Percentiles rank a stretch among this genome's conserved stretches.
phyloP scores from a whole-genome alignment of 2,113 vertebrate genomes.

The Otis tarda region DNA sequence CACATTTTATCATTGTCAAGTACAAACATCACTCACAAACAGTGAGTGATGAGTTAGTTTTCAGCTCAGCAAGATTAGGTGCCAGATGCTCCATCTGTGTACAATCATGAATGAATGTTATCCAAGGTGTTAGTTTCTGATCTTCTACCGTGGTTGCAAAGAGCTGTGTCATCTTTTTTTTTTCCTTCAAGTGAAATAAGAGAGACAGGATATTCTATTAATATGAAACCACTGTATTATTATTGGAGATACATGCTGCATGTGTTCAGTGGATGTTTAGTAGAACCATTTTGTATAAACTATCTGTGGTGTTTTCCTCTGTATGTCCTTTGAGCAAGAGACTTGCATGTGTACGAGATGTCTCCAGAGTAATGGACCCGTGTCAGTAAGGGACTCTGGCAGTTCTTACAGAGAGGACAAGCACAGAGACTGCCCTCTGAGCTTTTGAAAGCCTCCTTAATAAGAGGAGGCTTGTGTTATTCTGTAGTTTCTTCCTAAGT shows the following conservation, averaged over 20 bases:
- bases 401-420: background rate
- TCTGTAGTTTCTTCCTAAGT: background rate
- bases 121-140: background rate
- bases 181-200: background rate
- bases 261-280: background rate
- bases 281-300: background rate
- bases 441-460: background rate
- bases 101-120: background rate
- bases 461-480: background rate
- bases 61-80: background rate
- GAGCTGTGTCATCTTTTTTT: background rate
- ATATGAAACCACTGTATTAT: background rate
- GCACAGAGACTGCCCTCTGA: background rate
- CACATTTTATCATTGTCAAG: background rate
- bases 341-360: background rate
- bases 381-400: background rate
- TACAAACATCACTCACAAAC: too few species aligned
- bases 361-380: background rate
- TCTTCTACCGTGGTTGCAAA: background rate
- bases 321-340: background rate
- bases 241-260: accelerated
- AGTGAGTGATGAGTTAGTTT: background rate
- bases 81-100: background rate
- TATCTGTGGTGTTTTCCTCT: background rate
- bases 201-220: background rate